Percentiles rank a stretch among this genome's conserved stretches.
phyloP scores from a whole-genome alignment of 2,113 vertebrate genomes.

The Hippotragus niger region DNA sequence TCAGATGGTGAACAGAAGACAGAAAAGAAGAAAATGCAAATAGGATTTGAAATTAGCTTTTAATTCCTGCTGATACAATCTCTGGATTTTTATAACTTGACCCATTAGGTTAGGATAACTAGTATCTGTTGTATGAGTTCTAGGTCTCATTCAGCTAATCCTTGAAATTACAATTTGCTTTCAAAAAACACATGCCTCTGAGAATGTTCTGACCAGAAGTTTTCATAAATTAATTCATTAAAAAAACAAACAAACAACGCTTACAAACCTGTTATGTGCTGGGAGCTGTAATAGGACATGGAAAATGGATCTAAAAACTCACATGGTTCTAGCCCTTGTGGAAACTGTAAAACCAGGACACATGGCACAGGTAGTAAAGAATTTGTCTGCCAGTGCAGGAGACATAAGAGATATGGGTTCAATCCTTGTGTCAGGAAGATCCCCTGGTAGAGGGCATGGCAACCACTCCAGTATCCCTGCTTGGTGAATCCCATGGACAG shows the following conservation, averaged over 20 bases:
- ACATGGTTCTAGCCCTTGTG: background rate
- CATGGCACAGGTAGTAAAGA: background rate
- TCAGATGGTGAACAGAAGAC: background rate
- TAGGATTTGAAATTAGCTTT: background rate
- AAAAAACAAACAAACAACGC: background rate
- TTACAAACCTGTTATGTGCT: background rate
- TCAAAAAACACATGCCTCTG: background rate
- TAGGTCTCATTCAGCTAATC: background rate
- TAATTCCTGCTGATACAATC: background rate
- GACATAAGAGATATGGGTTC: background rate
- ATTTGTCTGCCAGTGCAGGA: background rate
- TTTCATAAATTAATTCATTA: background rate
- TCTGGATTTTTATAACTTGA: background rate
- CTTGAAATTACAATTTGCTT: background rate
- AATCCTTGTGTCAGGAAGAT: background rate
- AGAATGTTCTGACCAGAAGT: background rate
- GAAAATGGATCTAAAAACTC: background rate
- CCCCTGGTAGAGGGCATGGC: background rate
- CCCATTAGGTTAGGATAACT: background rate
- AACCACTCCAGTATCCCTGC: background rate
- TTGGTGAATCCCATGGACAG: too few relatives aligned
- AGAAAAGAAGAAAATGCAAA: background rate
- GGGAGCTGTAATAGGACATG: background rate
- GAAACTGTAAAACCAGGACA: background rate
- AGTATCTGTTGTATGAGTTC: background rate